Evolutionary conservation across 1,140 invertebrate species (phyloP).

Genomic region (Drosophila tristis): DNA sequence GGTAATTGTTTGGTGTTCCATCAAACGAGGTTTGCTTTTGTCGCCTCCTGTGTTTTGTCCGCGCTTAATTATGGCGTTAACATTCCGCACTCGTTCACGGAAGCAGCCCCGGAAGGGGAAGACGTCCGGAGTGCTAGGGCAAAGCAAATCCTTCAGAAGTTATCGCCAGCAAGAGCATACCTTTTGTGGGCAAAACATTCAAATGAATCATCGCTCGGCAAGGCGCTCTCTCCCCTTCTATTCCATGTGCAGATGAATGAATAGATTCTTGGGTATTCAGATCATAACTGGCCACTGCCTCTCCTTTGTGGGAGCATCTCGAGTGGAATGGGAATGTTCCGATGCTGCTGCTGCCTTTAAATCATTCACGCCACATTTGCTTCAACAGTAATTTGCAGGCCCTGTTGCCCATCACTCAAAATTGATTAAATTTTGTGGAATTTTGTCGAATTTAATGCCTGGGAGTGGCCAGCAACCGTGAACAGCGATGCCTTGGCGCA

Average conservation of each 20-base stretch:
- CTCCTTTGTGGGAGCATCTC: neutral
- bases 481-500: neutral
- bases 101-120: neutral
- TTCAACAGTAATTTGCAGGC: slow-evolving; percentile 42
- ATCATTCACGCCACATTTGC: slow-evolving; percentile 59
- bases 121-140: neutral
- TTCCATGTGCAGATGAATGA: too few species aligned
- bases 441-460: neutral
- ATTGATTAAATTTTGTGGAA: slow-evolving; percentile 49
- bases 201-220: slow-evolving; percentile 24
- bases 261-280: too few species aligned
- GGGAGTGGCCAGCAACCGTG: neutral
- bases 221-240: neutral
- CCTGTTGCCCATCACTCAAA: slow-evolving; percentile 42
- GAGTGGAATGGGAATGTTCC: too few species aligned
- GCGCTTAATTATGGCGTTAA: slow-evolving; percentile 57
- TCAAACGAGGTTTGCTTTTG: slow-evolving; percentile 52
- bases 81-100: slow-evolving; percentile 37
- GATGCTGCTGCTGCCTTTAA: slow-evolving; percentile 32
- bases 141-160: slow-evolving; percentile 21
- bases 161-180: slow-evolving; percentile 7
- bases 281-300: too few species aligned
- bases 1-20: slow-evolving; percentile 54
- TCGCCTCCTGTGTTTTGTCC: slow-evolving; percentile 46
- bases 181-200: slow-evolving; percentile 1